A percentile compares a stretch with the other conserved stretches of the same genome.
These are phyloP conservation scores for Psilopsiagon aurifrons DNA, from an alignment of 2,113 vertebrate genomes.

Conservation along the genomic window DNA sequence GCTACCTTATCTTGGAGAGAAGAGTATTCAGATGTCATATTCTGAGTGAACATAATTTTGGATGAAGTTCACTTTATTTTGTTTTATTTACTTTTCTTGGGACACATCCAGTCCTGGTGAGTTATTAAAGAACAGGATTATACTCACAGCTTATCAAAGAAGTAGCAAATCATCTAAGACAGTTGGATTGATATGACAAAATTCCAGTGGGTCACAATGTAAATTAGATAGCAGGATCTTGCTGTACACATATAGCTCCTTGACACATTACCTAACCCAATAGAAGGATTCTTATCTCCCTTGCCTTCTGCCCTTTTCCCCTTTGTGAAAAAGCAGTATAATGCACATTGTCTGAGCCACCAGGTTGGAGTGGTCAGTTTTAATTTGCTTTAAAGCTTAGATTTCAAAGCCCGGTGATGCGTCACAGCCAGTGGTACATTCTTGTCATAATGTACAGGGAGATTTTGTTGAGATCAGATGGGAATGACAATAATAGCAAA, in stretches of 20 bases:
- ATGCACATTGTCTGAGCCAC: neutral
- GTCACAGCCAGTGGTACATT: neutral
- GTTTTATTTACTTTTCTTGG: neutral
- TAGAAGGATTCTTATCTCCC: neutral
- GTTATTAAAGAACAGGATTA: neutral
- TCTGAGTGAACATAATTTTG: neutral
- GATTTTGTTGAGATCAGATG: conserved; percentile 55
- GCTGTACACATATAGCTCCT: neutral
- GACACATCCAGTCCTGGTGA: neutral
- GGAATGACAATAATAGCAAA: conserved; percentile 65
- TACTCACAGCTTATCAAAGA: neutral
- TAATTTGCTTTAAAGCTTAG: conserved; percentile 56
- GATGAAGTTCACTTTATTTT: neutral
- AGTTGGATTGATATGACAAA: neutral
- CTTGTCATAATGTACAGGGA: conserved; percentile 3
- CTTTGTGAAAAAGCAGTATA: neutral
- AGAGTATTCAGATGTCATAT: neutral
- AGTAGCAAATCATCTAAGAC: neutral
- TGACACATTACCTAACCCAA: neutral
- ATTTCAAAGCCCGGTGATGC: conserved; percentile 27
- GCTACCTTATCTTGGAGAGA: neutral
- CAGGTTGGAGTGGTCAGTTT: conserved; percentile 33
- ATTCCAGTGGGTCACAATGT: neutral
- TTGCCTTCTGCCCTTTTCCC: neutral
- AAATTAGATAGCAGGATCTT: neutral